These are phyloP conservation scores for Hypselothyrea guttata DNA, from an alignment of 2,888 invertebrate genomes.

Conservation along the genomic window DNA sequence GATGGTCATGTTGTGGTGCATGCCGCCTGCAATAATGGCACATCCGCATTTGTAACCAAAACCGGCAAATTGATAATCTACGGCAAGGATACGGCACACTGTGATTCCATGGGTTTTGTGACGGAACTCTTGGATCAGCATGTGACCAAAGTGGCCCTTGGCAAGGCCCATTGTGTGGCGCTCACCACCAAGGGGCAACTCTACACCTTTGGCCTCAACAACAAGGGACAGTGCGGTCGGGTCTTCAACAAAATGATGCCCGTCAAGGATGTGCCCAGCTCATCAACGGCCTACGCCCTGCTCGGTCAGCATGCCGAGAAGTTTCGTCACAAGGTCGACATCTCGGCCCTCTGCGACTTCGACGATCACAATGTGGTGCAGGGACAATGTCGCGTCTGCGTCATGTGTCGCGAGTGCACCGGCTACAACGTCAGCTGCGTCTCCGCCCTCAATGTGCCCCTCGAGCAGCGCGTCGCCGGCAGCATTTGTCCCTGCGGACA, in stretches of 20 bases:
- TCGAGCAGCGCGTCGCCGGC: slow-evolving; percentile 91
- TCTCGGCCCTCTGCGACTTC: slow-evolving; percentile 83
- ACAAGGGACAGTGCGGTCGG: slow-evolving; percentile 98
- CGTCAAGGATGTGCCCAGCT: slow-evolving; percentile 65
- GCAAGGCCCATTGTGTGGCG: slow-evolving; percentile 97
- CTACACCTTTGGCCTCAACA: slow-evolving; percentile 98
- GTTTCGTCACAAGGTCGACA: slow-evolving; percentile 77
- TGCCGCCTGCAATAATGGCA: slow-evolving; percentile 96
- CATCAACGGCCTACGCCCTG: slow-evolving; percentile 49
- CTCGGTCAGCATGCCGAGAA: slow-evolving; percentile 58
- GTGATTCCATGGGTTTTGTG: slow-evolving; percentile 89
- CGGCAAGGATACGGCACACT: slow-evolving; percentile 95
- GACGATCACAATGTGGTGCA: slow-evolving; percentile 84
- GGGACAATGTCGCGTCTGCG: slow-evolving; percentile 85
- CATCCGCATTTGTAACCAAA: slow-evolving; percentile 94
- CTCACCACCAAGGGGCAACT: slow-evolving; percentile 94
- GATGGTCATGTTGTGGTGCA: slow-evolving; percentile 92
- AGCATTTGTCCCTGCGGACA: slow-evolving; percentile 97
- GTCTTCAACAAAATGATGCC: slow-evolving; percentile 87
- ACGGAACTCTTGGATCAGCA: slow-evolving; percentile 89
- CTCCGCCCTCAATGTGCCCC: slow-evolving; percentile 86
- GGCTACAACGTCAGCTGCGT: slow-evolving; percentile 93
- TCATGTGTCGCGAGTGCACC: slow-evolving; percentile 95
- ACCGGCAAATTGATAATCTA: slow-evolving; percentile 96
- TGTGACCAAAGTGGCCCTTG: slow-evolving; percentile 90